Percentiles rank a stretch among this genome's conserved stretches.
Evolutionary conservation across 1,140 invertebrate species (phyloP).

Genomic region (Chelonus insularis): DNA sequence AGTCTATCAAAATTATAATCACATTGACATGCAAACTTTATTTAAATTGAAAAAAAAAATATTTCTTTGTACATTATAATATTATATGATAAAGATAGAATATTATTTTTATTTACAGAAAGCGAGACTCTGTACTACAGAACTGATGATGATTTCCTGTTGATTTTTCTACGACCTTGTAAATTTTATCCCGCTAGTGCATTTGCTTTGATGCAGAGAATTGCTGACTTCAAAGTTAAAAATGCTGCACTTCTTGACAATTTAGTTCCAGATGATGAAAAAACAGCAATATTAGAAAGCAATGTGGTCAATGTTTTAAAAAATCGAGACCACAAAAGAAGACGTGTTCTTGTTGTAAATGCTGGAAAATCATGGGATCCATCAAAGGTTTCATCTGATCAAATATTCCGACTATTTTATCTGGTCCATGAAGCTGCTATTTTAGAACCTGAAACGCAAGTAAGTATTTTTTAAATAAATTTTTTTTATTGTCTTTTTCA

Average conservation of each 20-base stretch:
- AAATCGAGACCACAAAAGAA: constrained; percentile 68
- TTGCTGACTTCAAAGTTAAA: constrained; percentile 74
- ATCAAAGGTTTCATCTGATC: constrained; percentile 69
- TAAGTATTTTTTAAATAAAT: too few species aligned
- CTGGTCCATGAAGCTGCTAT: constrained; percentile 75
- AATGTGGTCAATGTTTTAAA: constrained; percentile 76
- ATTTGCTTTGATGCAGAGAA: constrained; percentile 72
- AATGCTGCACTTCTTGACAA: constrained; percentile 66
- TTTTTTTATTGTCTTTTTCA: too few species aligned
- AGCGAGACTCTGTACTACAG: constrained; percentile 66
- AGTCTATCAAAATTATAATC: not conserved
- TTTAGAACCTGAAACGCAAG: constrained; percentile 72
- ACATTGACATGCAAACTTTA: not conserved
- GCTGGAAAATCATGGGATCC: constrained; percentile 73
- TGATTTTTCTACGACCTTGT: constrained; percentile 75
- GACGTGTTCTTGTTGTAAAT: constrained; percentile 66
- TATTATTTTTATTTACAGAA: constrained; percentile 43
- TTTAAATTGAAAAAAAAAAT: not conserved
- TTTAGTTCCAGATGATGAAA: constrained; percentile 68
- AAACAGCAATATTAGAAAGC: constrained; percentile 66
- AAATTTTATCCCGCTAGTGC: constrained; percentile 82
- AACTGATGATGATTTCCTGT: constrained; percentile 74
- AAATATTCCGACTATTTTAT: constrained; percentile 77
- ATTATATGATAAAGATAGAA: constrained; percentile 50
- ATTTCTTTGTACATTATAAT: not conserved